These are phyloP conservation scores for Pterophyllum scalare DNA, from an alignment of 2,113 vertebrate genomes.

Conservation along the genomic window DNA sequence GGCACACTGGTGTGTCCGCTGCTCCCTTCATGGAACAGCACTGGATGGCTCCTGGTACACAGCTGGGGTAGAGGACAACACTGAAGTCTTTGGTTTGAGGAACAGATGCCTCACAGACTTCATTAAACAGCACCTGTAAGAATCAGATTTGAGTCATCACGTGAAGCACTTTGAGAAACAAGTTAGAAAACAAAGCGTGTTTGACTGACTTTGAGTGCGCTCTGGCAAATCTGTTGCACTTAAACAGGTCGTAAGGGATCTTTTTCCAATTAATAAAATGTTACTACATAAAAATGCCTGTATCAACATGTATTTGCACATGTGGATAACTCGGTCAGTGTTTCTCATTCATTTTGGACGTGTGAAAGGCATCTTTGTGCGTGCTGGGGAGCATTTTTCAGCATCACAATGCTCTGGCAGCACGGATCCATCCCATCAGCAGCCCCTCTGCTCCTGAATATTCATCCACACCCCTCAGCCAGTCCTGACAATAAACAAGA, in stretches of 20 bases:
- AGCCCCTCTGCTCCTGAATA: conserved; percentile 65
- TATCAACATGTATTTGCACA: neutral
- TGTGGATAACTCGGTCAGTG: neutral
- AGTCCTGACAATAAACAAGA: conserved; percentile 72
- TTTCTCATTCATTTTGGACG: neutral
- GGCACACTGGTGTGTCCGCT: neutral
- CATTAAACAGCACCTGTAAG: neutral
- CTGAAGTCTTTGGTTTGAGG: neutral
- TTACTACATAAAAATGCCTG: neutral
- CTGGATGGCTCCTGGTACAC: neutral
- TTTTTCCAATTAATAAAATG: neutral
- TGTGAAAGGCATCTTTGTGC: conserved; percentile 66
- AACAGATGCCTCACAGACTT: neutral
- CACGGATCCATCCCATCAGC: conserved; percentile 30
- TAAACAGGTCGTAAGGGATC: neutral
- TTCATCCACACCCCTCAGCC: conserved; percentile 62
- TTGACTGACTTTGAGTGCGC: neutral
- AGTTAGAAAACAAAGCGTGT: neutral
- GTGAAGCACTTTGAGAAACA: neutral
- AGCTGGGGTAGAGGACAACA: neutral
- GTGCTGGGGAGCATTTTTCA: conserved; percentile 30
- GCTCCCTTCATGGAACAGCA: neutral
- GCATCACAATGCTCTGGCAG: conserved; percentile 26
- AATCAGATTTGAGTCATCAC: neutral
- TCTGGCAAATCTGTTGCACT: neutral